phyloP scores from a whole-genome alignment of 2,888 invertebrate genomes.

The Leucophenga maculata region DNA sequence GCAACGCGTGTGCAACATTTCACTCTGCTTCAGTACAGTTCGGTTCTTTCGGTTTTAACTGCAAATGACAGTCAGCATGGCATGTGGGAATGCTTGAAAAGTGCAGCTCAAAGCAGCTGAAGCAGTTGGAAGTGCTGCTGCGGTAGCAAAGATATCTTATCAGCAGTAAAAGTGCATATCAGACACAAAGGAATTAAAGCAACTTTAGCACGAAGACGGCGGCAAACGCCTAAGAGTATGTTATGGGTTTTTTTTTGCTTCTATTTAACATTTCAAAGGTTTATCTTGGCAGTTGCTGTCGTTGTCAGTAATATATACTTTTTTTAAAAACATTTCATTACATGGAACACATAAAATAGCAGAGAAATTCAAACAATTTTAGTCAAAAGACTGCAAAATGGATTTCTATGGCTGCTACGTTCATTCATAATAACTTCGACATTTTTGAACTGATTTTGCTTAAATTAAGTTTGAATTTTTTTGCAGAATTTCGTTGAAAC shows the following conservation, averaged over 20 bases:
- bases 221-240: constrained; percentile 37
- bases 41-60: neutral
- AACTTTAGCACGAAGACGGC: constrained; percentile 50
- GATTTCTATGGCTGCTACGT: too few species aligned
- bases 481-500: too few species aligned
- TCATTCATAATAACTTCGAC: too few species aligned
- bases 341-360: too few species aligned
- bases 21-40: too few species aligned
- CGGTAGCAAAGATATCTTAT: constrained; percentile 10
- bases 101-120: constrained; percentile 36
- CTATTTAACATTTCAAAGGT: constrained; percentile 21
- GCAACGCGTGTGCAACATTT: neutral
- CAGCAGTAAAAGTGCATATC: constrained; percentile 46
- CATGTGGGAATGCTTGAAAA: constrained; percentile 30
- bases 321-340: too few species aligned
- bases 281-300: neutral
- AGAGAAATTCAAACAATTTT: too few species aligned
- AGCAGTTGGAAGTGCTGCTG: too few species aligned
- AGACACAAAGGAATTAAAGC: constrained; percentile 29
- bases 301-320: too few species aligned
- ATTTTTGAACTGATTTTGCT: too few species aligned
- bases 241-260: constrained; percentile 42
- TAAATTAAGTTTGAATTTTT: too few species aligned
- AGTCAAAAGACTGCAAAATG: too few species aligned
- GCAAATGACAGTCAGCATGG: constrained; percentile 27